Percentiles rank a stretch among this genome's conserved stretches.
phyloP scores from a whole-genome alignment of 2,113 vertebrate species.

The Bucco capensis region DNA sequence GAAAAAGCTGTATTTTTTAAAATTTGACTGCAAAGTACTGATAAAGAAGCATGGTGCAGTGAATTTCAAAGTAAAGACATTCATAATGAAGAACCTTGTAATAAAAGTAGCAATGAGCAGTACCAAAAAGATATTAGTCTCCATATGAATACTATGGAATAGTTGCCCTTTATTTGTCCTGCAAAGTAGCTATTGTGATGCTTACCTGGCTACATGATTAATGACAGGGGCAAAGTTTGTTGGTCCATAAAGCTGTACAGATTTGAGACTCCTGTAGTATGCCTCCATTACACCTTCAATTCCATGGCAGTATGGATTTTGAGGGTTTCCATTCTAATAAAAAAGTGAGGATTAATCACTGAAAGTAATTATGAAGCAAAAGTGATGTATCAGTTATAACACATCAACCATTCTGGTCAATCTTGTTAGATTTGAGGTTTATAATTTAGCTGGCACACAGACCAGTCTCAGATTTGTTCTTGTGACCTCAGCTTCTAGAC shows the following conservation, averaged over 20 bases:
- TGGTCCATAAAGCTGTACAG: slow-evolving; percentile 91
- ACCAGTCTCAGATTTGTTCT: background rate
- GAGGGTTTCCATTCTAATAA: slow-evolving; percentile 90
- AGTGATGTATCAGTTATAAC: background rate
- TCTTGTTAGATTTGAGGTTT: background rate
- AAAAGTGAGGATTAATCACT: background rate
- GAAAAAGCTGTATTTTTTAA: background rate
- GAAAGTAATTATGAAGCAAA: background rate
- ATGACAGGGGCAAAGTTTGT: slow-evolving; percentile 98
- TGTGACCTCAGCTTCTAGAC: background rate
- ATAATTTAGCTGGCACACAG: background rate
- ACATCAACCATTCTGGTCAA: background rate
- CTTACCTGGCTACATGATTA: slow-evolving; percentile 95
- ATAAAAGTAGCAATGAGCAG: background rate
- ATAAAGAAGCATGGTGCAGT: background rate
- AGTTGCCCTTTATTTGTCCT: too few species aligned
- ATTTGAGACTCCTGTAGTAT: slow-evolving; percentile 93
- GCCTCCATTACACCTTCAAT: slow-evolving; percentile 97
- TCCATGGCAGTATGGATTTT: slow-evolving; percentile 92
- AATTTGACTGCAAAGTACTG: background rate
- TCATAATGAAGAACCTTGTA: background rate
- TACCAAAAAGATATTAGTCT: background rate
- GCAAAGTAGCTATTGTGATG: background rate
- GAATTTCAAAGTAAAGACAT: background rate
- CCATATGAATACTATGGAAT: background rate